Evolutionary conservation across 2,113 vertebrate species (phyloP).

Genomic region (Colaptes auratus): DNA sequence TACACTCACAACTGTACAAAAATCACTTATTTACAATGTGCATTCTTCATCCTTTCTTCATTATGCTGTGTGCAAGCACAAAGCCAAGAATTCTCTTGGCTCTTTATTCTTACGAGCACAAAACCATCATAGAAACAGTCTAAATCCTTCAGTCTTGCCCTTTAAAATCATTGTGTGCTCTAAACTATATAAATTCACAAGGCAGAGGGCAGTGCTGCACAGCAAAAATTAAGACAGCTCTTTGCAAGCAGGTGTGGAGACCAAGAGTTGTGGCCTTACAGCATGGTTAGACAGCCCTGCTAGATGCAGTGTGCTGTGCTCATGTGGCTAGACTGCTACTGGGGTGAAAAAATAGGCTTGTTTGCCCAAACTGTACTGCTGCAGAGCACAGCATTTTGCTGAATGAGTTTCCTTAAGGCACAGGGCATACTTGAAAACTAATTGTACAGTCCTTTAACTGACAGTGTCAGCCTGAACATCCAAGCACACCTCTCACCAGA

Average conservation of each 20-base stretch:
- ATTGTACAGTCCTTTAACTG: not conserved
- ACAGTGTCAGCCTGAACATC: not conserved
- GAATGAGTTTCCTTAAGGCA: not conserved
- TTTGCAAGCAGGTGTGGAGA: not conserved
- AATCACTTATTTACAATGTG: not conserved
- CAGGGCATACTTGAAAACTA: not conserved
- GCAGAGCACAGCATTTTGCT: not conserved
- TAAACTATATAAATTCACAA: not conserved
- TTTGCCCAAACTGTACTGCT: not conserved
- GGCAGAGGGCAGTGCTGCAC: conserved; percentile 24
- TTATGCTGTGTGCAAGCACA: not conserved
- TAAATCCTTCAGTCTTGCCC: not conserved
- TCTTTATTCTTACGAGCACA: not conserved
- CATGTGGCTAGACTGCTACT: not conserved
- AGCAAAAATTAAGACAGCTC: not conserved
- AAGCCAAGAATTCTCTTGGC: not conserved
- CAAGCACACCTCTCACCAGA: conserved; percentile 18
- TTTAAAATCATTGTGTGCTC: not conserved
- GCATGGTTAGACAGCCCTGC: not conserved
- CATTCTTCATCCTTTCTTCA: not conserved
- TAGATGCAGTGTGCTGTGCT: not conserved
- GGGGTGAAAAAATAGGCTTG: not conserved
- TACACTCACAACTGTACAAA: not conserved
- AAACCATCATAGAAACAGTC: not conserved
- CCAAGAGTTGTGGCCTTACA: rapidly evolving